These are phyloP conservation scores for Cyaniris semiargus DNA, from an alignment of 2,888 invertebrate genomes.

Conservation along the genomic window DNA sequence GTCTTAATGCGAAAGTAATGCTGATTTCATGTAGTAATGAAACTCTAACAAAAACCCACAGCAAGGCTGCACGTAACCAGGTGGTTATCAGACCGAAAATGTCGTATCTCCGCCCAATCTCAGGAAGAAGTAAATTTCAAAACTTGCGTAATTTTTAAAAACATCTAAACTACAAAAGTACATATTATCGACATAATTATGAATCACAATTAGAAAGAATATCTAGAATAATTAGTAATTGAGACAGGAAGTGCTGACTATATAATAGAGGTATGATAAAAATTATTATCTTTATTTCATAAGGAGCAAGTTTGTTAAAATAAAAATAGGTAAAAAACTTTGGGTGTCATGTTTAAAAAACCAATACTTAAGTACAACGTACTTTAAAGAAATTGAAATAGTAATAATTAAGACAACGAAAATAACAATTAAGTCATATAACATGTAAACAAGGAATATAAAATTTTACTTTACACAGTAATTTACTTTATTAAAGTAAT, in stretches of 20 bases:
- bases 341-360: neutral
- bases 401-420: neutral
- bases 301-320: no score
- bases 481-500: neutral
- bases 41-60: conserved; percentile 23
- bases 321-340: no score
- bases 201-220: neutral
- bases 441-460: neutral
- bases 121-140: neutral
- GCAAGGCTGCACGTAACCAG: conserved; percentile 25
- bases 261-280: neutral
- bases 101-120: conserved; percentile 17
- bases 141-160: neutral
- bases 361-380: neutral
- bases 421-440: neutral
- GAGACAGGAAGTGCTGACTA: neutral
- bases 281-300: no score
- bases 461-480: neutral
- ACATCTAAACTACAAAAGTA: neutral
- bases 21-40: conserved; percentile 27
- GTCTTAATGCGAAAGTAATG: conserved; percentile 1
- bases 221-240: neutral
- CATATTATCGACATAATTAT: neutral
- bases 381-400: neutral
- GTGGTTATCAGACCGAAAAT: conserved; percentile 18